Base-by-base conservation (phyloP, 2,113 vertebrate genomes). In the Antennarius striatus region DNA sequence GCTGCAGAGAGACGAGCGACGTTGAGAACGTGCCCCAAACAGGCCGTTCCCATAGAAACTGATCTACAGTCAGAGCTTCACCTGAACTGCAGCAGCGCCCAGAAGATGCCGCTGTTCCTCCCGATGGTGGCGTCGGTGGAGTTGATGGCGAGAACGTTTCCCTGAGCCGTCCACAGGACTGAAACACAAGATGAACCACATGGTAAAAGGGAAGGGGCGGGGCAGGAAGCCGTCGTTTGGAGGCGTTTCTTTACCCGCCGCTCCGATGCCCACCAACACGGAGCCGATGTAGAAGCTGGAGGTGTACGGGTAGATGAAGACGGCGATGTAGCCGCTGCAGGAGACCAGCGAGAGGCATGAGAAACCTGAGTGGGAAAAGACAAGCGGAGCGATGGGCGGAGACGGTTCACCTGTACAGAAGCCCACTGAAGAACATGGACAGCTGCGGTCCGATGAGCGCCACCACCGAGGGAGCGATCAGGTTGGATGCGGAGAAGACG, bases 101-200 rank as follows among this genome's bases (percentile, higher is more conserved):
- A 99, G 67, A 99, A 99, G 32, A 99, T 93, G 0, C 98, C 98
- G 55, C 96, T 99, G 87, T 99, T 98, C 30, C 96, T 94, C 10
- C 96, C 96, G n/a, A 99, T 98, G 36, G 94, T 97, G 65, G 77
- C 75, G 66, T 96, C 95, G 36, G 92, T 91, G 45, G 98, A 99
- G 91, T 98, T 99, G 78, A 96, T 91, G 40, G 97, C 93, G 51
- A 99, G 90, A 45, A 98, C 95, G 53, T 95, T 96, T 65, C 98
- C 98, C 83, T 99, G 98, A 6, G 98, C 96, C 1, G 98, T 99
- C 98, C 98, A 99, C n/a, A 99, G 86, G 3, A 99, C 98, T 98
- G 49, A 63, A 60, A 43, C 1, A 42, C 59, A 73, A 0, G 30
- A 0, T 3, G 2, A 17, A 6, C 52, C 17, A 55, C 80, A 42